These are phyloP conservation scores for Jacana jacana DNA, from an alignment of 2,113 vertebrate genomes.

Conservation along the genomic window DNA sequence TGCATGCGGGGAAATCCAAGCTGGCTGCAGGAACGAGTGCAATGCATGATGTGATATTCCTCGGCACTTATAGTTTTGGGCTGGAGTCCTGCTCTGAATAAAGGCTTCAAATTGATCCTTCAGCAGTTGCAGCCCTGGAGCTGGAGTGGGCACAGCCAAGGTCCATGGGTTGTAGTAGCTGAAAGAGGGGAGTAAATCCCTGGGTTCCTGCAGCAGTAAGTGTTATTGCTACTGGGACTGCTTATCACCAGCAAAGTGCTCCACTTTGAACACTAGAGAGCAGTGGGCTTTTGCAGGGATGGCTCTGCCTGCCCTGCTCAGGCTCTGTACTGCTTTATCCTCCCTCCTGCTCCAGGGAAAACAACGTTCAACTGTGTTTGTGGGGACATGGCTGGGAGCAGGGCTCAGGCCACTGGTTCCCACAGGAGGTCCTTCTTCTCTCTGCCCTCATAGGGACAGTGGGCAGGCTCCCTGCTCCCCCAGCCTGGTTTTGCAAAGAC, in stretches of 20 bases:
- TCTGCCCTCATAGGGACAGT: rapidly evolving
- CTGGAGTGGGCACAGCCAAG: not conserved
- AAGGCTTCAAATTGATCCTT: not conserved
- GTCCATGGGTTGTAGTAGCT: rapidly evolving
- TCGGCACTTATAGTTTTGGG: too few relatives aligned
- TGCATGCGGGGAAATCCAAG: not conserved
- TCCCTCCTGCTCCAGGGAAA: not conserved
- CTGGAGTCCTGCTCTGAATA: not conserved
- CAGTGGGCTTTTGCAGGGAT: not conserved
- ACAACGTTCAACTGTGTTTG: too few relatives aligned
- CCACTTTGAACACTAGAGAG: not conserved
- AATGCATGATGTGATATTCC: rapidly evolving
- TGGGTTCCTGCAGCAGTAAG: not conserved
- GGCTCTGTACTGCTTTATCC: not conserved
- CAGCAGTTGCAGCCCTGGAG: not conserved
- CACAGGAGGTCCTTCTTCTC: not conserved
- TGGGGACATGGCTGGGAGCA: not conserved
- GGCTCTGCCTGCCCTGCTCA: not conserved
- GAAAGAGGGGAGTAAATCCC: not conserved
- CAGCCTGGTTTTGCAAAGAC: not conserved
- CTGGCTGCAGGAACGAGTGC: not conserved
- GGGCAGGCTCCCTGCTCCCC: too few relatives aligned
- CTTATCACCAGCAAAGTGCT: not conserved
- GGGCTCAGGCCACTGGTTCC: not conserved
- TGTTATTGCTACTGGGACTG: not conserved